phyloP scores from a whole-genome alignment of 2,888 invertebrate species.

The Synergus gifuensis region DNA sequence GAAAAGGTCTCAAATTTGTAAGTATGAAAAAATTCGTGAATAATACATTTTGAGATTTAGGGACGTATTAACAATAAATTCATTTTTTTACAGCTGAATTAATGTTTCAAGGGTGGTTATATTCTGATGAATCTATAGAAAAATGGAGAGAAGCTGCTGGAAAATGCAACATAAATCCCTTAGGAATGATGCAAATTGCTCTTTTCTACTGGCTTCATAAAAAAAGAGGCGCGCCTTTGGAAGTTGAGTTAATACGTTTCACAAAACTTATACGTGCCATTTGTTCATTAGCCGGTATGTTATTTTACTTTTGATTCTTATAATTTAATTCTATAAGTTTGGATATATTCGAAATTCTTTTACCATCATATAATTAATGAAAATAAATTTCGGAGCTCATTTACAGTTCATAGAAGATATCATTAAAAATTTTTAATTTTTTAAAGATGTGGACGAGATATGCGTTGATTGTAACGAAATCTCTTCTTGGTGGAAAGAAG shows the following conservation, averaged over 20 bases:
- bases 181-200: slow-evolving; percentile 85
- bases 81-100: slow-evolving; percentile 69
- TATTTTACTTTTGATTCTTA: background rate
- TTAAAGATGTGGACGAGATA: slow-evolving; percentile 77
- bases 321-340: background rate
- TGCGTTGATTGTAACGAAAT: slow-evolving; percentile 84
- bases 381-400: too few relatives aligned
- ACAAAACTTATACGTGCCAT: slow-evolving; percentile 83
- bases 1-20: slow-evolving; percentile 74
- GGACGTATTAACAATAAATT: slow-evolving; percentile 17
- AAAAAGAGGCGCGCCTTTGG: slow-evolving; percentile 77
- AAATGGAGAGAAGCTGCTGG: slow-evolving; percentile 75
- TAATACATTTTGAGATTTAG: slow-evolving; percentile 24
- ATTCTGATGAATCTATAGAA: slow-evolving; percentile 71
- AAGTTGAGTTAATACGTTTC: slow-evolving; percentile 84
- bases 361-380: background rate
- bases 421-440: background rate
- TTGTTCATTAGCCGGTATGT: slow-evolving; percentile 81
- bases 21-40: slow-evolving; percentile 50
- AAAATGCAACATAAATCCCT: slow-evolving; percentile 80
- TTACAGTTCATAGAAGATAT: background rate
- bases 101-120: slow-evolving; percentile 76
- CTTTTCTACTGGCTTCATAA: slow-evolving; percentile 85
- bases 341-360: background rate
- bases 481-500: slow-evolving; percentile 90